A percentile compares a stretch with the other conserved stretches of the same genome.
Conservation (phyloP, 2,113 vertebrate genomes). For the Nothobranchius furzeri region DNA sequence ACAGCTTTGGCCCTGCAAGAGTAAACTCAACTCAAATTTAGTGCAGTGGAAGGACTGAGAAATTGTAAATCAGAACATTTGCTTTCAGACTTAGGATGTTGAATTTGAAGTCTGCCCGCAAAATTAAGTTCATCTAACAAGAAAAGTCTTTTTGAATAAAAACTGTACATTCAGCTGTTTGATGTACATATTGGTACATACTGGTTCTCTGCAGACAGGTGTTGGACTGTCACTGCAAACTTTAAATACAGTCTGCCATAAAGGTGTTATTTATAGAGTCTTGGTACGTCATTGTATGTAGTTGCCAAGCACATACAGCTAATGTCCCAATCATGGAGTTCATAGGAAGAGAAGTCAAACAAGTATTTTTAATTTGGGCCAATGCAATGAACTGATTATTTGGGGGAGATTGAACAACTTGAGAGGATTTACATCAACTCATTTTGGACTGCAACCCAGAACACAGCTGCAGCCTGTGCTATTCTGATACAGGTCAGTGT, state of each 20-base stretch:
- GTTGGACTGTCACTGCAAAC: constrained; percentile 23
- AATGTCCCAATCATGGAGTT: not conserved
- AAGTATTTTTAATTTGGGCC: not conserved
- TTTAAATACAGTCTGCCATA: constrained; percentile 55
- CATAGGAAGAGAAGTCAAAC: not conserved
- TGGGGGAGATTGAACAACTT: not conserved
- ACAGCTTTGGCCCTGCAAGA: not conserved
- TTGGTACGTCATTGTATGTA: constrained; percentile 23
- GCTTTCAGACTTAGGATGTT: not conserved
- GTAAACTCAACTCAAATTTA: not conserved
- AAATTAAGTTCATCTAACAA: not conserved
- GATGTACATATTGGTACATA: not conserved
- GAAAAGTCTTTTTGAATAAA: not conserved
- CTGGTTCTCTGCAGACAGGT: constrained; percentile 45
- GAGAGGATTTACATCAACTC: constrained; percentile 7
- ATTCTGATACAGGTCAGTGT: constrained; percentile 55
- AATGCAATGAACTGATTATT: not conserved
- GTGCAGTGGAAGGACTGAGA: not conserved
- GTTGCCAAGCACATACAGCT: constrained; percentile 34
- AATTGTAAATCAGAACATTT: not conserved
- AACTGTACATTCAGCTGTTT: not conserved
- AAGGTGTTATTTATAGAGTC: constrained; percentile 60
- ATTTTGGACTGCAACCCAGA: not conserved
- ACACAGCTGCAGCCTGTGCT: constrained; percentile 51
- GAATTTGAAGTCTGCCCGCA: not conserved